Evolutionary conservation across 2,797 vertebrate genomes (phyloP), one percentile per base, ranked within the genome.

Genomic region (Gorsachius magnificus): DNA sequence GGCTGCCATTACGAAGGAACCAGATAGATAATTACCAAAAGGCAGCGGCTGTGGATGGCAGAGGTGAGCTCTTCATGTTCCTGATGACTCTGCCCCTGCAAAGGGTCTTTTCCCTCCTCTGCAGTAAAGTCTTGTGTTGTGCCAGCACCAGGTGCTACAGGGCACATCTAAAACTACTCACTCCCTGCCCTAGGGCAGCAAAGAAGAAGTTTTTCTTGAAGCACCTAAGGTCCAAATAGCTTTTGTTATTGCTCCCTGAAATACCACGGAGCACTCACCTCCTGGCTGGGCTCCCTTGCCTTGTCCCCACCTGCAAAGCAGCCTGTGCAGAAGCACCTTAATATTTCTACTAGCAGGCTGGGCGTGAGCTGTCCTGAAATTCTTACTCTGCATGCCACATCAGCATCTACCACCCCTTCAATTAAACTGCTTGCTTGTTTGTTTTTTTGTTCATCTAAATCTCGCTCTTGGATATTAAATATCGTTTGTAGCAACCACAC

Each of bases 371-470:
- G 36, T 57, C 58, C 51, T 60, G 43, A 66, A 95, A 77, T 83
- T 64, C 83, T 56, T 63, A 26, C 31, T 85, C 75, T 81, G 68
- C 50, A 5, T 50, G 57, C 77, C 29, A 31, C 53, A 38, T 20
- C 60, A 93, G 25, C 68, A 61, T 31, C 56, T 90, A 89, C 48
- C n/a, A 68, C 28, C n/a, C 20, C 64, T 74, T 70, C 60, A 68
- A 76, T 89, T 95, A 83, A 80, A 71, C 13, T 48, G 11, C 54
- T 54, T 70, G 41, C 13, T 92, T 71, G 71, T 33, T 89, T 95
- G 69, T 14, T 94, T 78, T 76, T 24, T 95, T 90, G 63, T 80
- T 87, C 48, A 68, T 89, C 56, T 79, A 57, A 92, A 84, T 68
- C 56, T 80, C 28, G 0, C 78, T 89, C 79, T 33, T 91, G 69